Evolutionary conservation across 2,797 vertebrate species (phyloP), one percentile per base, ranked within the genome.

Genomic region (Coilia nasus): DNA sequence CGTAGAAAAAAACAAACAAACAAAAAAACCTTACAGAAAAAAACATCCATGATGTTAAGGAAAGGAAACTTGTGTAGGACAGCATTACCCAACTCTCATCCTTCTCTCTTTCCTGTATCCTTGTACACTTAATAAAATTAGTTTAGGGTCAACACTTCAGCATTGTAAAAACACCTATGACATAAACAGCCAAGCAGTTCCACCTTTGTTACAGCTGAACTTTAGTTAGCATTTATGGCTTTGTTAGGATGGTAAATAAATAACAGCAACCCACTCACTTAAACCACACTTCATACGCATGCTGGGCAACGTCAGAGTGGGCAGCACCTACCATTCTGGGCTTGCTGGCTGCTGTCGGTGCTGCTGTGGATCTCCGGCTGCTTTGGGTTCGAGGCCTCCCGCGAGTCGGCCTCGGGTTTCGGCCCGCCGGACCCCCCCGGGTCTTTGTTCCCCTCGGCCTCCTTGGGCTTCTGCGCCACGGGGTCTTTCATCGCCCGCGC

Each of bases 291-390:
- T 1, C 64, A 67, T 31, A 25, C 64, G 15, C 25, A 3, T 3
- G 25, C 25, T 67, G 31, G 14, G 50, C 50, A 3, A 54, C 14
- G 9, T 47, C 46, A 47, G 46, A 15, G 28, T 54, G 31, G 57
- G 31, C 44, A 86, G 28, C 44, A 85, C 93, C 84, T 93, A 97
- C 96, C 95, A 3, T 94, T 96, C 85, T 93, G 95, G 35, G 91
- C 90, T 64, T 91, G 91, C 84, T 88, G 92, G 44, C 87, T 91
- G 82, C 94, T 93, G 50, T 92, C 91, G 0, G 23, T 94, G 83
- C 88, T 81, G 19, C 87, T 84, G 81, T 41, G 84, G 28, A 83
- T 82, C 2, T 86, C 88, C 0, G 80, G 31, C 57, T 91, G 83
- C 87, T 88, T 88, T 80, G 82, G 31, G 44, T 88, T 83, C 6